Conservation (phyloP, 2,797 vertebrate species). For the Columba guinea region DNA sequence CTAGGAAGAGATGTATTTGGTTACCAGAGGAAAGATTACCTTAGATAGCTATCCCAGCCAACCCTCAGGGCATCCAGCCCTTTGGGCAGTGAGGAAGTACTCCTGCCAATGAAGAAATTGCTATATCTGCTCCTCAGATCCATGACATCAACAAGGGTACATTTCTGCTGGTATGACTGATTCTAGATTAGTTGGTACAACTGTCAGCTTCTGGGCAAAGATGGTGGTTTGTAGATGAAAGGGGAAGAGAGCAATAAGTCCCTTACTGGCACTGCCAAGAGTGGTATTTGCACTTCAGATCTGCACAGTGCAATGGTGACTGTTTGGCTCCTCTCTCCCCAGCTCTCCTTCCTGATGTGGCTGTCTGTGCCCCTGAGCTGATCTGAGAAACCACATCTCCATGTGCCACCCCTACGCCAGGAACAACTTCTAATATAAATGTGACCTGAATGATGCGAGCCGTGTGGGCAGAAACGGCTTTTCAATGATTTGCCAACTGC, state of each 20-base stretch:
- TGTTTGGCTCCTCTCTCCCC: background rate
- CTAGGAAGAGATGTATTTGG: background rate
- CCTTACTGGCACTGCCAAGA: background rate
- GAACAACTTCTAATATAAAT: background rate
- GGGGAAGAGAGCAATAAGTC: background rate
- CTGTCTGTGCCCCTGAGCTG: background rate
- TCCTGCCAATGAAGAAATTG: background rate
- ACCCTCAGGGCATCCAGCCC: background rate
- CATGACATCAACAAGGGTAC: background rate
- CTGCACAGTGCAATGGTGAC: background rate
- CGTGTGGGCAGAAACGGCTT: background rate
- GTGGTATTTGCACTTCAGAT: fast-evolving
- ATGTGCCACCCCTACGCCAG: background rate
- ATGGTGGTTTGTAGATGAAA: background rate
- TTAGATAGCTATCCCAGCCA: background rate
- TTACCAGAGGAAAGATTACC: background rate
- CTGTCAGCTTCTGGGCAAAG: background rate
- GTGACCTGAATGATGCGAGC: background rate
- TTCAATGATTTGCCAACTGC: background rate
- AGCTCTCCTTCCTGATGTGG: background rate
- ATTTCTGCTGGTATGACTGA: background rate
- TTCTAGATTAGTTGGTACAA: background rate
- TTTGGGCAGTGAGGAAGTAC: background rate
- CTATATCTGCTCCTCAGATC: background rate
- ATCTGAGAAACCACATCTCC: background rate